These are phyloP conservation scores for Pygoscelis antarcticus DNA, from an alignment of 2,113 vertebrate species.

Conservation along the genomic window DNA sequence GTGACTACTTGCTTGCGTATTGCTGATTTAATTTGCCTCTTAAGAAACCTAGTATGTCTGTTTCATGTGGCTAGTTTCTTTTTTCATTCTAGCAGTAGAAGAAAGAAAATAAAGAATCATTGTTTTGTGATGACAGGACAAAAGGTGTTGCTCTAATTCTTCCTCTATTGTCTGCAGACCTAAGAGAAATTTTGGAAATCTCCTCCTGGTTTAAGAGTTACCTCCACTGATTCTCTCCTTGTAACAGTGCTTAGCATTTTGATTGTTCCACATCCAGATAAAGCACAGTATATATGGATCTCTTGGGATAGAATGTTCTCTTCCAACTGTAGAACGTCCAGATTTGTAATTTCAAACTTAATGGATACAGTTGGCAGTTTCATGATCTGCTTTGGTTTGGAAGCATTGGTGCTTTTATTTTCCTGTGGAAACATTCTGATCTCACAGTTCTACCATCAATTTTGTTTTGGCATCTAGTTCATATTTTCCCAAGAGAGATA, in stretches of 20 bases:
- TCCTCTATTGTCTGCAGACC: not conserved
- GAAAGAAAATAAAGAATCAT: not conserved
- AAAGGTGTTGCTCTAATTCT: not conserved
- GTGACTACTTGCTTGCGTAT: not conserved
- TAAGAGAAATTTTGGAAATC: not conserved
- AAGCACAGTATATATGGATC: not conserved
- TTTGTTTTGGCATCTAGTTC: not conserved
- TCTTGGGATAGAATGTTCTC: not conserved
- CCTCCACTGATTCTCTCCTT: not conserved
- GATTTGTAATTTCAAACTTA: not conserved
- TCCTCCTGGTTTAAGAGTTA: not conserved
- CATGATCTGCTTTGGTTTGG: not conserved
- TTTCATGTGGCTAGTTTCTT: not conserved
- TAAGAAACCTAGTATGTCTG: not conserved
- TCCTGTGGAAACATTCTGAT: not conserved
- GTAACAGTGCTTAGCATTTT: not conserved
- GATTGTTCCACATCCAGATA: not conserved
- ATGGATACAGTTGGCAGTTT: not conserved
- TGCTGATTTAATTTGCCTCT: not conserved
- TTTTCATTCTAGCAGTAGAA: not conserved
- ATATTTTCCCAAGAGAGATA: not conserved
- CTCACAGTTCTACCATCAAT: not conserved
- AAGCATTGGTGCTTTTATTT: not conserved
- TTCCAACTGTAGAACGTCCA: not conserved
- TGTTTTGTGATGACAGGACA: not conserved